phyloP scores from a whole-genome alignment of 2,888 invertebrate species.

The Thereva nobilitata region DNA sequence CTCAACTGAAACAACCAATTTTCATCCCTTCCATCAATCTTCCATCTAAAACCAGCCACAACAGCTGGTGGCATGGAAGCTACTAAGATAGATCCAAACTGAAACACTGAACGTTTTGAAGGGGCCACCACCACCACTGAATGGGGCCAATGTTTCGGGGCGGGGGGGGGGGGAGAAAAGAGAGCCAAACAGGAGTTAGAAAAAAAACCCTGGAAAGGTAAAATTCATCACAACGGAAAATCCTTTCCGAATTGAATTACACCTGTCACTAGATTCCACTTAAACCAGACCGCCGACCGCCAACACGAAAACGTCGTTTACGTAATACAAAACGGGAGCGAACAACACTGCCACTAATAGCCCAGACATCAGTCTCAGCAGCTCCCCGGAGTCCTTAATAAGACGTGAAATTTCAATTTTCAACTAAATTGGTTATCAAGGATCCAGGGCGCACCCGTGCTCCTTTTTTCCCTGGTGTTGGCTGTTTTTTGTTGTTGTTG shows the following conservation, averaged over 20 bases:
- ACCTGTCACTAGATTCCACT: slow-evolving; percentile 31
- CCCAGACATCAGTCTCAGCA: slow-evolving; percentile 25
- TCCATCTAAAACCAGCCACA: slow-evolving; percentile 12
- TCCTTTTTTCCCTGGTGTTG: not conserved
- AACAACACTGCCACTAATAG: slow-evolving; percentile 25
- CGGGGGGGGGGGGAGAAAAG: not conserved
- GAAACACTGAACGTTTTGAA: no score
- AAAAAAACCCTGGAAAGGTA: slow-evolving; percentile 3
- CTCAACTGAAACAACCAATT: slow-evolving; percentile 27
- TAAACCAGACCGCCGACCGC: slow-evolving; percentile 3
- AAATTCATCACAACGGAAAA: slow-evolving; percentile 24
- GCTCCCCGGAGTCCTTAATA: slow-evolving; percentile 30
- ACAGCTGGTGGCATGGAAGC: not conserved
- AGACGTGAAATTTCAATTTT: slow-evolving; percentile 40
- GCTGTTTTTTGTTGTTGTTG: not conserved
- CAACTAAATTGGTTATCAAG: slow-evolving; percentile 38
- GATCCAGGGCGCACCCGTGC: not conserved
- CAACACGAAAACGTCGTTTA: not conserved
- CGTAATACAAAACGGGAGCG: slow-evolving; percentile 5
- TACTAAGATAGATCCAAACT: no score
- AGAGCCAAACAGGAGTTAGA: not conserved
- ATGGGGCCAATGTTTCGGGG: not conserved
- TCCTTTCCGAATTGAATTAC: slow-evolving; percentile 32
- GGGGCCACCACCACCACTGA: not conserved
- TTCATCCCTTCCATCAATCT: slow-evolving; percentile 24